phyloP scores from a whole-genome alignment of 2,113 vertebrate species.

The Cyanoramphus novaezelandiae region DNA sequence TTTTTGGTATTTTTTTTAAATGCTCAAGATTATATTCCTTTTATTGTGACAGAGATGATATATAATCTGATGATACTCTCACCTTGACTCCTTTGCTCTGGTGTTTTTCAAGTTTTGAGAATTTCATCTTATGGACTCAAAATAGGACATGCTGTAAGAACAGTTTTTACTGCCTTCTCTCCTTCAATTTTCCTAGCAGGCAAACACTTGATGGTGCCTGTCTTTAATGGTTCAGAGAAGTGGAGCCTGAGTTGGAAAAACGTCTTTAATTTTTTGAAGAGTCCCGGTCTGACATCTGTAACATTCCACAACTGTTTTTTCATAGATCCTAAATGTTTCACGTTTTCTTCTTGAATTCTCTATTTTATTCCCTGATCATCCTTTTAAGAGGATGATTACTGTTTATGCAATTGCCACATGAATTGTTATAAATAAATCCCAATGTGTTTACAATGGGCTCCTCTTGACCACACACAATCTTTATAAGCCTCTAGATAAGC shows the following conservation, averaged over 20 bases:
- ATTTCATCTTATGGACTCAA: constrained; percentile 56
- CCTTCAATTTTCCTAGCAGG: constrained; percentile 72
- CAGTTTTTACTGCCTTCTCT: constrained; percentile 49
- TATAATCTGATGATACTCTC: constrained; percentile 26
- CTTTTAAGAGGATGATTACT: background rate
- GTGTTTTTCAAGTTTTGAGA: constrained; percentile 42
- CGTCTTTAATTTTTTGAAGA: background rate
- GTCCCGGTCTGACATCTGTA: background rate
- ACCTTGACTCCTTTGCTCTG: constrained; percentile 38
- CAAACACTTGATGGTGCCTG: constrained; percentile 15
- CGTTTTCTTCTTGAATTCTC: background rate
- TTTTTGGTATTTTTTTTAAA: background rate
- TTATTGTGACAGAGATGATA: background rate
- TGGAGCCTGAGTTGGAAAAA: background rate
- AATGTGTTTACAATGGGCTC: background rate
- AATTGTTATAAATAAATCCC: background rate
- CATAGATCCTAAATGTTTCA: background rate
- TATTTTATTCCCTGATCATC: background rate
- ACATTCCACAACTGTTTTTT: background rate
- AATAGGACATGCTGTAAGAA: constrained; percentile 45
- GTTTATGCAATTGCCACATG: background rate
- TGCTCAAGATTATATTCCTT: background rate
- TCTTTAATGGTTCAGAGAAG: constrained; percentile 15
- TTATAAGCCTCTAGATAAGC: background rate
- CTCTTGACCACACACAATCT: background rate